phyloP scores from a whole-genome alignment of 1,140 invertebrate species.

The Bombus polaris region DNA sequence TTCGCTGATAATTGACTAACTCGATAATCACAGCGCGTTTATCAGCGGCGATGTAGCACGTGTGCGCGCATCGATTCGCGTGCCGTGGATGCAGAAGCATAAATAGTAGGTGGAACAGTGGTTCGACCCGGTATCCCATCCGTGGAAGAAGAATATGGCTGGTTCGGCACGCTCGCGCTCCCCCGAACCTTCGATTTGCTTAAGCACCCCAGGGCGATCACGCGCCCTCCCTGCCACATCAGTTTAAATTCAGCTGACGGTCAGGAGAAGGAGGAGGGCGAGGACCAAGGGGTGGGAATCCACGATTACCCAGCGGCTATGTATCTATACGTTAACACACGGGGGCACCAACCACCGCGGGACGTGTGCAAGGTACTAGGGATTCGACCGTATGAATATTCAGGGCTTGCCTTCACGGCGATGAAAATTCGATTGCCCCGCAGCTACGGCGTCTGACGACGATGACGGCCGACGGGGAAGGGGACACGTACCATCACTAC shows the following conservation, averaged over 20 bases:
- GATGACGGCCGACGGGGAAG: conserved; percentile 46
- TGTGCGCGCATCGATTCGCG: background rate
- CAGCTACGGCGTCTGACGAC: conserved; percentile 63
- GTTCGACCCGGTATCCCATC: background rate
- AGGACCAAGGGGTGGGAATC: background rate
- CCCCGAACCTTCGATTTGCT: conserved; percentile 60
- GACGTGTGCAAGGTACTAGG: conserved; percentile 55
- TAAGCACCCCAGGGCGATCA: conserved; percentile 52
- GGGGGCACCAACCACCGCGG: conserved; percentile 9
- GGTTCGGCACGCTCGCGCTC: background rate
- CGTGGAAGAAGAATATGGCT: conserved; percentile 8
- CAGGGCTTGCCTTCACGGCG: conserved; percentile 66
- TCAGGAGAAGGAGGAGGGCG: background rate
- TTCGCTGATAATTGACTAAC: background rate
- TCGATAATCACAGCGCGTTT: conserved; percentile 27
- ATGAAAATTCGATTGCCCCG: conserved; percentile 73
- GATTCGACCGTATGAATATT: conserved; percentile 70
- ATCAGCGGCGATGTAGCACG: background rate
- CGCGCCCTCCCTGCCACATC: conserved; percentile 52
- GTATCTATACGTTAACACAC: conserved; percentile 58
- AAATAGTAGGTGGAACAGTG: conserved; percentile 6
- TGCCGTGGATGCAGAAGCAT: background rate
- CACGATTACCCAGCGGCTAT: conserved; percentile 60
- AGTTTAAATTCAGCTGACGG: conserved; percentile 65
- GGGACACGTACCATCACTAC: conserved; percentile 21